phyloP scores from a whole-genome alignment of 2,797 vertebrate species.

The Anomalospiza imberbis region DNA sequence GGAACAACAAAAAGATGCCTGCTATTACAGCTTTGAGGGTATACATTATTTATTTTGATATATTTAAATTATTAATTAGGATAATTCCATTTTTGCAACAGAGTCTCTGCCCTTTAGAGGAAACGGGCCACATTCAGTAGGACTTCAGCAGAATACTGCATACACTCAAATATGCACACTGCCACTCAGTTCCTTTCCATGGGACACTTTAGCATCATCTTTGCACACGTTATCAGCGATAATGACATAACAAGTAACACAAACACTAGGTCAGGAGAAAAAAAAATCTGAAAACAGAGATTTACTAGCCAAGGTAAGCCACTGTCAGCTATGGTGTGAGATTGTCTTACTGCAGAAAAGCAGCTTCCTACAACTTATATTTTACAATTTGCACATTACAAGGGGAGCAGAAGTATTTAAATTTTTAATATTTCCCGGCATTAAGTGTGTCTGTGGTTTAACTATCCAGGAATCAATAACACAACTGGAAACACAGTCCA shows the following conservation, averaged over 20 bases:
- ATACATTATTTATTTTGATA: constrained; percentile 68
- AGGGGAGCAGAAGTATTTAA: neutral
- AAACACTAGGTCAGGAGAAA: neutral
- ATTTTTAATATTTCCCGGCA: neutral
- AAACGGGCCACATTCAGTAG: neutral
- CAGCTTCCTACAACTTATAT: neutral
- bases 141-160: neutral
- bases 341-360: neutral
- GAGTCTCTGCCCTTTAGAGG: constrained; percentile 1
- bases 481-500: neutral
- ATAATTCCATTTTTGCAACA: constrained; percentile 51
- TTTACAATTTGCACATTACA: neutral
- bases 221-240: neutral
- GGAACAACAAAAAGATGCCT: constrained; percentile 42
- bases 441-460: neutral
- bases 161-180: neutral
- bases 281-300: neutral
- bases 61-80: constrained; percentile 68
- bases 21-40: constrained; percentile 38
- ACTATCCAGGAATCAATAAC: neutral
- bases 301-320: neutral
- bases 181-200: neutral
- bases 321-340: fast-evolving
- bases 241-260: neutral
- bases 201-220: neutral